Base-by-base conservation (phyloP, 2,888 invertebrate species). In the Entomobrya proxima region DNA sequence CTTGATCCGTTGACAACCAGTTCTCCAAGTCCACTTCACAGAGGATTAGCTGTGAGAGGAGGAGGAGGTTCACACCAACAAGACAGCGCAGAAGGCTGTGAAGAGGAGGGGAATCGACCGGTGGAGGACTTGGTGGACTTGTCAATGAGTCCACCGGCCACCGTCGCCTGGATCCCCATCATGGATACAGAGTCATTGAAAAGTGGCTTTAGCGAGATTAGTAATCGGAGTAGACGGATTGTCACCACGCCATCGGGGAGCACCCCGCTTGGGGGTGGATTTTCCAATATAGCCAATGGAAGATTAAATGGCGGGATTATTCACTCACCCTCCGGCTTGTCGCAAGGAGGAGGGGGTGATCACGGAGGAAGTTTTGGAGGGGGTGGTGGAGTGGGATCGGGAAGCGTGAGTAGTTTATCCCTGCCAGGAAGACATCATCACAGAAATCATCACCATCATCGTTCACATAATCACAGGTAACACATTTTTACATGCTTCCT, bases 181-280 rank as follows among this genome's bases (percentile, higher is more conserved):
- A 97, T 97, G 97, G 98, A 98, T 94, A 97, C 96, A 91, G 98
- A 98, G 93, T 97, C 97, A 91, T 95, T 98, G 91, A 95, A 97
- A 92, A 98, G 98, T 81, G 94, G 93, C 89, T 92, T 93, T 91
- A 94, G 94, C 91, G 97, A 97, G 93, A 94, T 96, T 91, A 97
- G 97, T 93, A 95, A 96, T 91, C 95, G 96, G 13, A 92, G 93
- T 21, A 92, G 92, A 55, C 91, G 92, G 27, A 91, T 91, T 76
- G 90, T 91, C 81, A 90, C 85, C 72, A 84, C 87, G 32, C 81
- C 86, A 50, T 77, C 88, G 72, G 64, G 85, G 13, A 85, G 76
- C 50, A 85, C 86, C 47, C 72, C 81, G n/a, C 55, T 83, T 30
- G 80, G 84, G 61, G 74, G 74, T 15, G 84, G 61, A 47, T 64